These are phyloP conservation scores for Anastrepha obliqua DNA, from an alignment of 1,140 invertebrate species.

Conservation along the genomic window DNA sequence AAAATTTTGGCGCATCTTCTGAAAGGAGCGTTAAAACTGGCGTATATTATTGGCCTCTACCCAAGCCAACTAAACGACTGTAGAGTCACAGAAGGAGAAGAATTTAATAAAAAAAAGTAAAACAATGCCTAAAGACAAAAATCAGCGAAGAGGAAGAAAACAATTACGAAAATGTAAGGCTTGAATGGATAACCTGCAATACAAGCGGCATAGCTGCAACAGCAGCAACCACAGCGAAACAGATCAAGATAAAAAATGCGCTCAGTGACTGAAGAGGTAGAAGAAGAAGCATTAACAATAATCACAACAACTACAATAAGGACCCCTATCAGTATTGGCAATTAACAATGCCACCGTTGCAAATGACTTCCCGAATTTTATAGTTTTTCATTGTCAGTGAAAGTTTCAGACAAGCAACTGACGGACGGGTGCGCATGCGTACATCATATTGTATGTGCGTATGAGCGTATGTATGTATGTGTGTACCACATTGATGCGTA, in stretches of 20 bases:
- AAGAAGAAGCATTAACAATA: background rate
- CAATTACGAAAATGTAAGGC: no score
- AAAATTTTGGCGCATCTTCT: no score
- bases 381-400: slow-evolving; percentile 34
- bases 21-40: no score
- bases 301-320: background rate
- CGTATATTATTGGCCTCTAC: no score
- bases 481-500: background rate
- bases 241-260: slow-evolving; percentile 15
- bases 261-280: background rate
- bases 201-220: no score
- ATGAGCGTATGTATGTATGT: background rate
- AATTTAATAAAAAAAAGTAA: no score
- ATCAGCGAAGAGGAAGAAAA: no score
- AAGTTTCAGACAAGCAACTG: background rate
- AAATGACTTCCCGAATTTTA: slow-evolving; percentile 33
- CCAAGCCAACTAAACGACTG: no score
- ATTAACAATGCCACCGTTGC: slow-evolving; percentile 26
- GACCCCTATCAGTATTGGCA: slow-evolving; percentile 24
- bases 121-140: no score
- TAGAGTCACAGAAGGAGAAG: no score
- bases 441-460: background rate
- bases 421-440: background rate
- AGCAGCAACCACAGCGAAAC: background rate
- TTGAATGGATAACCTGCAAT: no score